These are phyloP conservation scores for Pterostichus madidus DNA, from an alignment of 2,888 invertebrate species.

Conservation along the genomic window DNA sequence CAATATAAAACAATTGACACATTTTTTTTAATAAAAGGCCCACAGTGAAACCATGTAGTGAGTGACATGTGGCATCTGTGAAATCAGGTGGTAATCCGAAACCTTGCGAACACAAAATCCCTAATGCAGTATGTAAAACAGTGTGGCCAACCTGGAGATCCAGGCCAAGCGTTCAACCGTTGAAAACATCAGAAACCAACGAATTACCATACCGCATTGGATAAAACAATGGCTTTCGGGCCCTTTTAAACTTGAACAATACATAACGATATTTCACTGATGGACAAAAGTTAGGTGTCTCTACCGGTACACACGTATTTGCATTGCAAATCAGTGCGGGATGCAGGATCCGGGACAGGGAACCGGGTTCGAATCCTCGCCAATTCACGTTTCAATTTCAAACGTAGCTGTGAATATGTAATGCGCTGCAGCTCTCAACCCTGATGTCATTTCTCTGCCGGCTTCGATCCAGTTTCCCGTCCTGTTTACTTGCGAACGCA, in stretches of 20 bases:
- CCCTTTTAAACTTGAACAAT: conserved; percentile 62
- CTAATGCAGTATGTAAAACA: conserved; percentile 40
- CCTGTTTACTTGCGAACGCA: conserved; percentile 30
- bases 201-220: conserved; percentile 53
- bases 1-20: no score
- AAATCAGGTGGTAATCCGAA: conserved; percentile 35
- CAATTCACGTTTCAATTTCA: conserved; percentile 65
- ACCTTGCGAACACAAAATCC: conserved; percentile 14
- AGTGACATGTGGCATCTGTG: background rate
- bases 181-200: conserved; percentile 21
- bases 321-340: conserved; percentile 41
- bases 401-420: conserved; percentile 57
- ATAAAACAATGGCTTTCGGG: conserved; percentile 57
- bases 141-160: conserved; percentile 17
- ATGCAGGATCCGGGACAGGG: conserved; percentile 2
- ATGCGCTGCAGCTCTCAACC: conserved; percentile 13
- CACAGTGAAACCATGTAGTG: no score
- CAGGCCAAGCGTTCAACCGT: conserved; percentile 7
- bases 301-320: conserved; percentile 20
- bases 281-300: conserved; percentile 62
- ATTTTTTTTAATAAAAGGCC: no score
- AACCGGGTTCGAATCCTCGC: conserved; percentile 48
- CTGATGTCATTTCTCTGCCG: conserved; percentile 7
- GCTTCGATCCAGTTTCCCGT: conserved; percentile 18
- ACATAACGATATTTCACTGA: conserved; percentile 64